Base-by-base conservation (phyloP, 2,113 vertebrate species). In the Speoplatyrhinus poulsoni region DNA sequence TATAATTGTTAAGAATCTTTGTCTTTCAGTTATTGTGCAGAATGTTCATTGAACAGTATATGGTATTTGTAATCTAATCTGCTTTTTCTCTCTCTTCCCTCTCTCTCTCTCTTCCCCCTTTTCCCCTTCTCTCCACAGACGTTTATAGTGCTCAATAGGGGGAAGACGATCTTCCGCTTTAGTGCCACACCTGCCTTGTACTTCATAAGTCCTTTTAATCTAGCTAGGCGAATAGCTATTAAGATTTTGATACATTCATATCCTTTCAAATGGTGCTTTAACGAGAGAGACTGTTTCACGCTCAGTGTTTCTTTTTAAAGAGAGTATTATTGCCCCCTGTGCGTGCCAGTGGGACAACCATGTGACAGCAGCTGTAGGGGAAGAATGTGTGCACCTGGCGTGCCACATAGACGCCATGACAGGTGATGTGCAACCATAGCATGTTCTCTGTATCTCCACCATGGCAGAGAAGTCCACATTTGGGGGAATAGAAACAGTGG, bases 191-290 rank as follows among this genome's bases (percentile, higher is more conserved):
- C 97, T 95, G 95, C 98, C 91, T 95, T 99, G 95, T 99, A 99
- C 94, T 97, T 98, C 95, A 96, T 99, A 95, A 96, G 93, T 92
- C 97, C 97, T 96, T 96, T 98, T 92, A 99, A 93, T 93, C 93
- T 91, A 81, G 84, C 95, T 93, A 96, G 97, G 94, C 96, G 90
- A 96, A 92, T 98, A 96, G 96, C 97, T 94, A 99, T 99, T 95
- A 99, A 98, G 96, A 98, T 99, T 97, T 98, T 99, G 96, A 98
- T 99, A 96, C 96, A 98, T 95, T 97, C 97, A 99, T 99, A 99
- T 99, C 97, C 97, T 99, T 98, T 95, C 60, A 89, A 84, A 77
- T 69, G 65, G 62, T 83, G 81, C 78, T 53, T 81, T 67, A n/a
- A 72, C 79, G 70, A 53, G 68, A 75, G 80, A 77, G 61, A 26